Conservation (phyloP, 2,888 invertebrate species). For the Icerya purchasi region DNA sequence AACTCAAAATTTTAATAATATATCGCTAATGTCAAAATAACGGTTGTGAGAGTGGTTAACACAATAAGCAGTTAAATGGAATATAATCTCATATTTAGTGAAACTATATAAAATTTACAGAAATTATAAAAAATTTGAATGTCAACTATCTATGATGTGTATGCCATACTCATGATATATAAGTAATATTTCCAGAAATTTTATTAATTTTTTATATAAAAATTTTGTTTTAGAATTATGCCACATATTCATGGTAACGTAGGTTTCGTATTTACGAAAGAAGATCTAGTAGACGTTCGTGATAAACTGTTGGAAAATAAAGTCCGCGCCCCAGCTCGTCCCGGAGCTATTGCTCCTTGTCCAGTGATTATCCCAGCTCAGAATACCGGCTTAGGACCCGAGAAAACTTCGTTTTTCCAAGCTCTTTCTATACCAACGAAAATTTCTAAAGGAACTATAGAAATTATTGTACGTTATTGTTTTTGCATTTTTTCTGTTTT, state of each 20-base stretch:
- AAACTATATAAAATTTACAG: too few relatives aligned
- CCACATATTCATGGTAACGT: constrained; percentile 94
- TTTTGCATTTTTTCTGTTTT: too few relatives aligned
- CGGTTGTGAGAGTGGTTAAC: too few relatives aligned
- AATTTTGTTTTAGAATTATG: constrained; percentile 47
- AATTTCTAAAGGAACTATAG: constrained; percentile 98
- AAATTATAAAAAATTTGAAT: too few relatives aligned
- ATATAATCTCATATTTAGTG: too few relatives aligned
- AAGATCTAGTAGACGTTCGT: constrained; percentile 77
- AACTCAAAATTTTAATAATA: too few relatives aligned
- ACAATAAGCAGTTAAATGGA: too few relatives aligned
- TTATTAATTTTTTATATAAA: too few relatives aligned
- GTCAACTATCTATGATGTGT: too few relatives aligned
- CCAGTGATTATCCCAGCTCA: constrained; percentile 96
- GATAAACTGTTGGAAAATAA: constrained; percentile 87
- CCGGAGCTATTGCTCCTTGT: constrained; percentile 89
- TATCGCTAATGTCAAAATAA: too few relatives aligned
- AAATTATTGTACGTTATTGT: constrained; percentile 80
- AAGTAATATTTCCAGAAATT: too few relatives aligned
- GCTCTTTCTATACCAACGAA: constrained; percentile 98
- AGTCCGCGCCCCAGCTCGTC: constrained; percentile 92
- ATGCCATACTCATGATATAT: too few relatives aligned
- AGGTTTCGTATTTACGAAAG: constrained; percentile 94
- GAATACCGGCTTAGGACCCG: constrained; percentile 94
- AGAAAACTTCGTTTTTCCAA: constrained; percentile 99